Percentiles rank a stretch among this genome's conserved stretches.
phyloP scores from a whole-genome alignment of 2,113 vertebrate species.

The Puntigrus tetrazona region DNA sequence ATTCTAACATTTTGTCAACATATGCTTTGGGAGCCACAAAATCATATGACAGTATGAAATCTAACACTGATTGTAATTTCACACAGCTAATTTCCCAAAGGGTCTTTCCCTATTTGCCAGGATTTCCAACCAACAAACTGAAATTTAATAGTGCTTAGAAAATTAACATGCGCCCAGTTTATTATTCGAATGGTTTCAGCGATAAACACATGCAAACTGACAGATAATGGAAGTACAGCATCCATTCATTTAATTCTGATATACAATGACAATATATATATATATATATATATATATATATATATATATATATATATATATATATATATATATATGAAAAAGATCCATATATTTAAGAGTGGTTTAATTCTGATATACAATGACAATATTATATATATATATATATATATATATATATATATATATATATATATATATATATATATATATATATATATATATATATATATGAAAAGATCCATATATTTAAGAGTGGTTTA shows the following conservation, averaged over 20 bases:
- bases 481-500: not conserved
- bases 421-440: too few relatives aligned
- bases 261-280: not conserved
- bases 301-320: too few relatives aligned
- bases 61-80: constrained; percentile 55
- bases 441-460: too few relatives aligned
- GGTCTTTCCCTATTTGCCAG: constrained; percentile 35
- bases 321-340: too few relatives aligned
- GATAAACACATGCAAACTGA: not conserved
- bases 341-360: not conserved
- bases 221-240: not conserved
- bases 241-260: not conserved
- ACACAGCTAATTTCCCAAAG: constrained; percentile 52
- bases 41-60: constrained; percentile 47
- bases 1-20: constrained; percentile 54
- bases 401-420: too few relatives aligned
- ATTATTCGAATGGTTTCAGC: not conserved
- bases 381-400: too few relatives aligned
- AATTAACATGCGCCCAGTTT: constrained; percentile 17
- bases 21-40: constrained; percentile 50
- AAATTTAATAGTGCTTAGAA: constrained; percentile 33
- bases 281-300: too few relatives aligned
- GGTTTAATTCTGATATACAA: not conserved
- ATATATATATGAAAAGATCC: too few relatives aligned
- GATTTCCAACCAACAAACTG: constrained; percentile 36